Base-by-base conservation (phyloP, 2,797 vertebrate genomes). In the Lutjanus campechanus region DNA sequence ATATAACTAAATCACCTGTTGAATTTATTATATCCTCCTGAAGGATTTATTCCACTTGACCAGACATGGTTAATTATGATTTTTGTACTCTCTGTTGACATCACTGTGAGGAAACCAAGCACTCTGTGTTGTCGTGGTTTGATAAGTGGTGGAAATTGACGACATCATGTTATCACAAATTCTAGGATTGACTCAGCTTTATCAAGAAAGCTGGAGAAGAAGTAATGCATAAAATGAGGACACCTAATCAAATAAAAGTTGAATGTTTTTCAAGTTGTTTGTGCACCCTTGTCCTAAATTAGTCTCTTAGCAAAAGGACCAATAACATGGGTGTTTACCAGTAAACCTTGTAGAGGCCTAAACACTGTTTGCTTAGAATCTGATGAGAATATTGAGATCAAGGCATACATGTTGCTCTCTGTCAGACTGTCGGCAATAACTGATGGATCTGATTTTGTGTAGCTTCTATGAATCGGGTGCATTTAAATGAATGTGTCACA, bases 241-340 rank as follows among this genome's bases (percentile, higher is more conserved):
- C 64, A 71, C 20, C 40, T 84, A 74, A 88, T 89, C 25, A 70
- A 80, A 85, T 90, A 19, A 76, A 2, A 1, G 29, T 80, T 71
- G 3, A 65, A 47, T 61, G 7, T 1, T 51, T 61, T 69, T 71
- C 12, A 36, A 63, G 56, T 41, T 77, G 44, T 82, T 69, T 69
- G 51, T 84, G 36, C 1, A 0, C 22, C 10, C 8, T 49, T 63
- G 63, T 72, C 7, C 16, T 43, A n/a, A 66, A 44, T 74, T 19
- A 83, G 11, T 77, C 22, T 60, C 59, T 54, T 9, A 12, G 49
- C n/a, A 36, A 46, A 56, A 76, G 36, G 8, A 67, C 53, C 12
- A 77, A 69, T 5, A 72, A 55, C 59, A 43, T 29, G 29, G 17
- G 40, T 79, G 76, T 87, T 58, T 77, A 76, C 55, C 55, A 50